Base-by-base conservation (phyloP, 2,797 vertebrate genomes). In the Malacoraja senta region DNA sequence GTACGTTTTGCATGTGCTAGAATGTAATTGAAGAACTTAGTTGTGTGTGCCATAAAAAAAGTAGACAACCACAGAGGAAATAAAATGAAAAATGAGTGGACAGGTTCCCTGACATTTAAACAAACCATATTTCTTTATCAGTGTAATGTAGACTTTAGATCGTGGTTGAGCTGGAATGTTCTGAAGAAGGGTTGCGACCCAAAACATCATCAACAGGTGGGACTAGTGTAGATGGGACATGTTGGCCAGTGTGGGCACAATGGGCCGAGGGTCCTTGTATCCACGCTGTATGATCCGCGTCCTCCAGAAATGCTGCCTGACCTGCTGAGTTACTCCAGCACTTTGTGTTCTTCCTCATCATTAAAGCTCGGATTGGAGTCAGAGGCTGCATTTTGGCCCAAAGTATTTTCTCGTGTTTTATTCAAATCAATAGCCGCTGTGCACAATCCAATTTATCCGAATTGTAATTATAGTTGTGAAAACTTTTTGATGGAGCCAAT, bases 391-490 rank as follows among this genome's bases (percentile, higher is more conserved):
- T 35, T 88, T 68, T 68, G 35, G 61, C 15, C 9, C 63, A 68
- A 13, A 9, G 32, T 68, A 35, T 68, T 68, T 68, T 88, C 19
- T 32, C 68, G n/a, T 17, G 44, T 6, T 53, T 53, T 53, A 88
- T 35, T 86, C 68, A 88, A 88, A 68, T 88, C 84, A 88, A 88
- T 88, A 65, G 68, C 65, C n/a, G 10, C 17, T 68, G 1, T 35
- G n/a, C 29, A 88, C 17, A 35, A 35, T 68, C n/a, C 8, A 88
- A 68, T 68, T 88, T 68, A 88, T 35, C n/a, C 35, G 35, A 88
- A 88, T 88, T 88, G 61, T 88, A 86, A 86, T 86, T 32, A n/a
- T 32, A 2, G 35, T 88, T 88, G 61, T 65, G n/a, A 53, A 88
- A 21, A 35, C 63, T 9, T 88, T 88, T n/a, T 68, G 61, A 68